These are phyloP conservation scores for Stegostoma tigrinum DNA, from an alignment of 2,113 vertebrate genomes.

Conservation along the genomic window DNA sequence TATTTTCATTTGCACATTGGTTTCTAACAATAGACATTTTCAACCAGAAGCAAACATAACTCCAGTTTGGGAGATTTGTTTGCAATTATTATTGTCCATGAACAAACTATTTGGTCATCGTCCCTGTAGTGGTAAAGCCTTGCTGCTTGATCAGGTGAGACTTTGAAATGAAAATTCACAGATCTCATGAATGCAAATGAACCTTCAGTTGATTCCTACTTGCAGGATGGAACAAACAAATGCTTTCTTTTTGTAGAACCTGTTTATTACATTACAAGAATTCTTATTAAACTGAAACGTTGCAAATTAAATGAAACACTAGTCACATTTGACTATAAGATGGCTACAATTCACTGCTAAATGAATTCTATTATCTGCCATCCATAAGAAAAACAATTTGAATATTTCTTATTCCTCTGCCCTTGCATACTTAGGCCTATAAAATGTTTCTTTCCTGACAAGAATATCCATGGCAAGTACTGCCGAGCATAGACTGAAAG, in stretches of 20 bases:
- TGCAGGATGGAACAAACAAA: neutral
- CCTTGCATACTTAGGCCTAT: neutral
- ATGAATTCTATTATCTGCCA: neutral
- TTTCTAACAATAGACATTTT: too few relatives aligned
- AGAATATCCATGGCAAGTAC: neutral
- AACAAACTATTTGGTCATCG: neutral
- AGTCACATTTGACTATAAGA: neutral
- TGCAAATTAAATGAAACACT: neutral
- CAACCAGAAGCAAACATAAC: too few relatives aligned
- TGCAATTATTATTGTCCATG: too few relatives aligned
- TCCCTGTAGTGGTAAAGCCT: neutral
- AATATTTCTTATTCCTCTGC: conserved; percentile 5
- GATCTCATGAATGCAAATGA: neutral
- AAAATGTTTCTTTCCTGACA: neutral
- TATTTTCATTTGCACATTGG: too few relatives aligned
- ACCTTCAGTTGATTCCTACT: neutral
- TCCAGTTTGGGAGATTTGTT: too few relatives aligned
- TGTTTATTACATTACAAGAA: neutral
- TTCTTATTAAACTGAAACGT: neutral
- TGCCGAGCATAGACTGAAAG: neutral
- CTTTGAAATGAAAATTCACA: neutral
- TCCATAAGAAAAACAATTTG: neutral
- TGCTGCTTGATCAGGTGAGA: neutral
- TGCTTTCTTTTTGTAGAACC: neutral
- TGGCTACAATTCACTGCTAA: neutral